Percentiles rank a stretch among this genome's conserved stretches.
Conservation (phyloP, 2,113 vertebrate species). For the Solea solea region DNA sequence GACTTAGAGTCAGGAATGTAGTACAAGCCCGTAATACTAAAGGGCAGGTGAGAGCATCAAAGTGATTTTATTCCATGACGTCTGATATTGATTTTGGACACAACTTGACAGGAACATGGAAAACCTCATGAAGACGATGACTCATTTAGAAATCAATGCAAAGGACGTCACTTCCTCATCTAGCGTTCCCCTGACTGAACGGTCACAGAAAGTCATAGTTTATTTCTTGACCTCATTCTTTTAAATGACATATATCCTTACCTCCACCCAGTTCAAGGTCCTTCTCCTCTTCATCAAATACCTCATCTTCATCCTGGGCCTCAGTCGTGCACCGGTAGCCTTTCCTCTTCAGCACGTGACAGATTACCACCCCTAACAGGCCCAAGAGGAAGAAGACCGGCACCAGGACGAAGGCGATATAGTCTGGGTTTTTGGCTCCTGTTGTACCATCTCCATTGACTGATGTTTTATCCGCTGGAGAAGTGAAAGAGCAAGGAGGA, state of each 20-base stretch:
- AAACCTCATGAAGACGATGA: constrained; percentile 3
- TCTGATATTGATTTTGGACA: constrained; percentile 2
- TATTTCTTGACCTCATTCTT: too few species aligned
- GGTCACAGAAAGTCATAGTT: too few species aligned
- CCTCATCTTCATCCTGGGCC: constrained; percentile 76
- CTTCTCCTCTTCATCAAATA: constrained; percentile 80
- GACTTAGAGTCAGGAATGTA: constrained; percentile 34
- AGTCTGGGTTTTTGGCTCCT: constrained; percentile 44
- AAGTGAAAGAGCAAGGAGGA: not conserved
- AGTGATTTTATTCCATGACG: not conserved
- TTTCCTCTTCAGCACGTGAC: constrained; percentile 92
- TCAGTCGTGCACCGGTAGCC: constrained; percentile 96
- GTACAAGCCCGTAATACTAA: not conserved
- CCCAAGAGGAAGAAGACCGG: constrained; percentile 93
- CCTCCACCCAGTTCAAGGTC: constrained; percentile 84
- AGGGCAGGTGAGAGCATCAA: not conserved
- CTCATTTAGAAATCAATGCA: not conserved
- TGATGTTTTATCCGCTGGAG: constrained; percentile 6
- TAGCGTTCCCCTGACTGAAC: not conserved
- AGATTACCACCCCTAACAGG: constrained; percentile 92
- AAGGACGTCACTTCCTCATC: not conserved
- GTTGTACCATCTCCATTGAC: rapidly evolving
- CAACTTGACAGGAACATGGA: constrained; percentile 1
- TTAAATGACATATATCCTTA: constrained; percentile 42
- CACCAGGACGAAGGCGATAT: constrained; percentile 87